phyloP scores from a whole-genome alignment of 2,888 invertebrate genomes.

The Cancer borealis region DNA sequence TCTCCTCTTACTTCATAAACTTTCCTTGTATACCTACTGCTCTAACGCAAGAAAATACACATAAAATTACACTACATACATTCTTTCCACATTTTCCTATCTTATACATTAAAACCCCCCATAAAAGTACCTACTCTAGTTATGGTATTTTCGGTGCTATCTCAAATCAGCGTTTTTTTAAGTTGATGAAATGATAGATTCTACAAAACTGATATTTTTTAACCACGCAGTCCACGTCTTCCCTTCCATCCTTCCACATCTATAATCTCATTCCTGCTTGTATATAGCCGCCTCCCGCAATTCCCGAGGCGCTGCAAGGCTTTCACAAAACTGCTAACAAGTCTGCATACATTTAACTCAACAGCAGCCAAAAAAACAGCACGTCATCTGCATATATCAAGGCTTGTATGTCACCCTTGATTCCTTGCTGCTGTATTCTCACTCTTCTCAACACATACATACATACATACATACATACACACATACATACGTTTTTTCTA shows the following conservation, averaged over 20 bases:
- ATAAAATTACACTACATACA: no score
- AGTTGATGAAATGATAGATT: background rate
- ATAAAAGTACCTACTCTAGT: background rate
- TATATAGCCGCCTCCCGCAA: background rate
- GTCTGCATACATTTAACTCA: slow-evolving; percentile 10
- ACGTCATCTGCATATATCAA: background rate
- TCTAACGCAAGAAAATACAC: no score
- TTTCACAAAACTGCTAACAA: slow-evolving; percentile 1
- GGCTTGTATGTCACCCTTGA: background rate
- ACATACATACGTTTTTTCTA: background rate
- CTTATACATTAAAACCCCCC: background rate
- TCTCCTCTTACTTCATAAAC: no score
- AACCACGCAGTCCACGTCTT: background rate
- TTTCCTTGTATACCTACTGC: no score
- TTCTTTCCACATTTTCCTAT: no score
- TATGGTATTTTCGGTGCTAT: background rate
- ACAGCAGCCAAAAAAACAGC: background rate
- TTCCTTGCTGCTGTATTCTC: background rate
- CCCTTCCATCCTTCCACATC: background rate
- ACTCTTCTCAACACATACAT: background rate
- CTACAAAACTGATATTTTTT: background rate
- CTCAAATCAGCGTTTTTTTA: background rate
- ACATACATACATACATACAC: no score
- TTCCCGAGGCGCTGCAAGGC: background rate
- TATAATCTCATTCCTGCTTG: background rate